phyloP scores from a whole-genome alignment of 1,140 invertebrate genomes.

The Calycopis cecrops region DNA sequence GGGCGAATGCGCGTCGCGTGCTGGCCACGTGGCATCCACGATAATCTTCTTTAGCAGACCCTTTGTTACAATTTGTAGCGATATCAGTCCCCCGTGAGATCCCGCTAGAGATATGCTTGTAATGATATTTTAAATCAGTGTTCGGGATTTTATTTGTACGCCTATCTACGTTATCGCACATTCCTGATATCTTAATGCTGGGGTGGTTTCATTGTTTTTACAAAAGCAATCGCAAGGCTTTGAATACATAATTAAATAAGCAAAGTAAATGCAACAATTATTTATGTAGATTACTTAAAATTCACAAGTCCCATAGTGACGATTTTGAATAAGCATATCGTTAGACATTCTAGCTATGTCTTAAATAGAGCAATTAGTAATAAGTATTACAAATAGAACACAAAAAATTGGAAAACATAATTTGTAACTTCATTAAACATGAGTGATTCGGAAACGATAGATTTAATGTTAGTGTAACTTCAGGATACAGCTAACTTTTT shows the following conservation, averaged over 20 bases:
- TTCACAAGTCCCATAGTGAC: too few species aligned
- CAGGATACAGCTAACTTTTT: too few species aligned
- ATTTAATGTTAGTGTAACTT: too few species aligned
- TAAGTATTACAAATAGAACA: too few species aligned
- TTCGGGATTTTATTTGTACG: constrained; percentile 34
- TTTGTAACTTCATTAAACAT: too few species aligned
- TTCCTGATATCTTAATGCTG: constrained; percentile 13
- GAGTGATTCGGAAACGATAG: too few species aligned
- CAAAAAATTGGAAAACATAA: too few species aligned
- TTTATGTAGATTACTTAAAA: too few species aligned
- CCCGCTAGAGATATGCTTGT: constrained; percentile 58
- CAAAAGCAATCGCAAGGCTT: background rate
- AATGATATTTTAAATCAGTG: constrained; percentile 73
- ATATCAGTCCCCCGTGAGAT: constrained; percentile 55
- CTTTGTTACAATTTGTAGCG: constrained; percentile 71
- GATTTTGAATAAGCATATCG: too few species aligned
- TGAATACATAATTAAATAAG: background rate
- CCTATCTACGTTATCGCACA: constrained; percentile 19
- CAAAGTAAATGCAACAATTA: too few species aligned
- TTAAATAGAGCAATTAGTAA: too few species aligned
- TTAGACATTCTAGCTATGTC: too few species aligned
- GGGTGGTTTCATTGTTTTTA: constrained; percentile 11
- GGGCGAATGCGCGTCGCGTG: constrained; percentile 57
- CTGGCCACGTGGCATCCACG: constrained; percentile 50
- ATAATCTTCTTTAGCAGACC: constrained; percentile 66